A percentile compares a stretch with the other conserved stretches of the same genome.
phyloP scores from a whole-genome alignment of 2,888 invertebrate species.

The Deilephila porcellus region DNA sequence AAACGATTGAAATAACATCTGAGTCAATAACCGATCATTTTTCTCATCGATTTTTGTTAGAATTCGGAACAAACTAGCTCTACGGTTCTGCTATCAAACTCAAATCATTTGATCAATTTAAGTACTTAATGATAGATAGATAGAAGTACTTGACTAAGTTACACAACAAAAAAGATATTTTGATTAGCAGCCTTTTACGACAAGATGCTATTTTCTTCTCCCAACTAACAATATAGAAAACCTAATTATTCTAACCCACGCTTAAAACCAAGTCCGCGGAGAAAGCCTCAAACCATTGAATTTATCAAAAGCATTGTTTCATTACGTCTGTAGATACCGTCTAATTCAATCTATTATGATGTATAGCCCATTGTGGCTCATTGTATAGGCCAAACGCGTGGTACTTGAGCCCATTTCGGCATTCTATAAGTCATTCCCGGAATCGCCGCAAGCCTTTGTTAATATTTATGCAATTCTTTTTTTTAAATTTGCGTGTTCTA shows the following conservation, averaged over 20 bases:
- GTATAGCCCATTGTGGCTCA: constrained; percentile 27
- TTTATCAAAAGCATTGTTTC: constrained; percentile 6
- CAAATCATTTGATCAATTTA: too few relatives aligned
- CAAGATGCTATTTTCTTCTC: not conserved
- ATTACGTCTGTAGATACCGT: constrained; percentile 1
- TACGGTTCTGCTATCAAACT: too few relatives aligned
- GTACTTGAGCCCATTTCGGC: constrained; percentile 38
- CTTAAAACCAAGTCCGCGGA: not conserved
- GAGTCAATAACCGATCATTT: too few relatives aligned
- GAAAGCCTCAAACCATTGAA: not conserved
- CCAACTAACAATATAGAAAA: not conserved
- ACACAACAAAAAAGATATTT: too few relatives aligned
- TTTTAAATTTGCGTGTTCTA: not conserved
- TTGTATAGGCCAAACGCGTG: constrained; percentile 34
- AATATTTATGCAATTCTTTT: constrained; percentile 32
- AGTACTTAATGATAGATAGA: too few relatives aligned
- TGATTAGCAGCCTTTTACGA: too few relatives aligned
- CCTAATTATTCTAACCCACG: not conserved
- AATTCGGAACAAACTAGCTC: too few relatives aligned
- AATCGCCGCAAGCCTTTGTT: constrained; percentile 40
- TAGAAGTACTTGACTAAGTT: too few relatives aligned
- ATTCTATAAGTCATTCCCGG: constrained; percentile 62
- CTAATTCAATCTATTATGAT: constrained; percentile 33
- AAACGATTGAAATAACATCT: too few relatives aligned
- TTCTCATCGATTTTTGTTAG: too few relatives aligned